Percentiles rank a stretch among this genome's conserved stretches.
Conservation (phyloP, 2,797 vertebrate species). For the Delichon dasypus region DNA sequence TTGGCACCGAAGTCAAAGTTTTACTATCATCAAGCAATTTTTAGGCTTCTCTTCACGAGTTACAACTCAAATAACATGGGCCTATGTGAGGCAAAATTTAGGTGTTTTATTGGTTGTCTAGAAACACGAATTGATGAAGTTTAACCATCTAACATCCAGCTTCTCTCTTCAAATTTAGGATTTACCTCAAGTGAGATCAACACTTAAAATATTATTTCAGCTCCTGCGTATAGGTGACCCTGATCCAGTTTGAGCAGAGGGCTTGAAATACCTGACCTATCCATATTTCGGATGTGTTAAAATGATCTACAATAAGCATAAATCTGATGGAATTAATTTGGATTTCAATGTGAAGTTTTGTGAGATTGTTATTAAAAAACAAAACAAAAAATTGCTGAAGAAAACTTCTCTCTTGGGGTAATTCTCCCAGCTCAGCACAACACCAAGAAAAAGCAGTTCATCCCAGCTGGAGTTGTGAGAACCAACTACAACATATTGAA, state of each 20-base stretch:
- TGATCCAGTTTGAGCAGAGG: background rate
- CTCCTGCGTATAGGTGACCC: background rate
- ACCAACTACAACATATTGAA: background rate
- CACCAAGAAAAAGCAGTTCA: background rate
- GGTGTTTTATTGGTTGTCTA: background rate
- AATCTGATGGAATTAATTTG: background rate
- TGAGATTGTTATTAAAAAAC: background rate
- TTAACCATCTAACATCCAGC: background rate
- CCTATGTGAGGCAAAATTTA: background rate
- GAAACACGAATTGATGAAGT: background rate
- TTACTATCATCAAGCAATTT: background rate
- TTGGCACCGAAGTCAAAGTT: background rate
- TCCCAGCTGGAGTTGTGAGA: background rate
- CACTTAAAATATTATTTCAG: background rate
- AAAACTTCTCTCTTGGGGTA: background rate
- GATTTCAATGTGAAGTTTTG: background rate
- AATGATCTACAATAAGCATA: background rate
- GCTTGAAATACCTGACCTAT: background rate
- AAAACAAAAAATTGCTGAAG: background rate
- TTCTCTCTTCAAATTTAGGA: background rate
- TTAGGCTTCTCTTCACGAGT: background rate
- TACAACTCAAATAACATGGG: background rate
- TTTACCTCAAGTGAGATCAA: background rate
- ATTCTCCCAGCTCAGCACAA: background rate
- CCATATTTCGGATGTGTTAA: background rate